Conservation (phyloP, 2,113 vertebrate species). For the Pollimyrus isidori region DNA sequence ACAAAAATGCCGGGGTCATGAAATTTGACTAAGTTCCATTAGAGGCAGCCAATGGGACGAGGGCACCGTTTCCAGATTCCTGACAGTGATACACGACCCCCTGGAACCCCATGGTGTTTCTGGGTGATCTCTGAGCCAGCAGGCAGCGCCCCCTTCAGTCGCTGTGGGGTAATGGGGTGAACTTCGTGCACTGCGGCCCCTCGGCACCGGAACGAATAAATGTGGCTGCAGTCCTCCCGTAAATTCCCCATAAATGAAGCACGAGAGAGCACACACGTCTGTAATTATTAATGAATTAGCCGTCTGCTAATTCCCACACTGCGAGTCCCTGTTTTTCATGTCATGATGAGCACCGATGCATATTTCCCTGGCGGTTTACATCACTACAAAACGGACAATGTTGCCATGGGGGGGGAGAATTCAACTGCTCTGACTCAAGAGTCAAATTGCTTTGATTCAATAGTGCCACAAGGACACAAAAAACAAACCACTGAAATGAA, state of each 20-base stretch:
- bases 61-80: neutral
- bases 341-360: neutral
- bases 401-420: neutral
- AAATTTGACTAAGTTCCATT: neutral
- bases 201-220: neutral
- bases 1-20: neutral
- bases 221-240: neutral
- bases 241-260: slow-evolving; percentile 10
- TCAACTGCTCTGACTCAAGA: neutral
- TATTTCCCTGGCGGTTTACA: neutral
- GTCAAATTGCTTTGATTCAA: neutral
- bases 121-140: neutral
- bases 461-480: neutral
- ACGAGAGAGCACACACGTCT: neutral
- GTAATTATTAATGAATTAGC: slow-evolving; percentile 18
- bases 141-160: neutral
- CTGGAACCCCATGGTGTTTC: neutral
- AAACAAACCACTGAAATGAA: neutral
- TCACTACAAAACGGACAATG: neutral
- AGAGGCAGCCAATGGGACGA: neutral
- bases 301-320: neutral
- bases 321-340: neutral
- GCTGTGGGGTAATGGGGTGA: neutral
- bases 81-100: neutral
- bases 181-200: neutral